Conservation (phyloP, 2,888 invertebrate species). For the Heliconius erato region DNA sequence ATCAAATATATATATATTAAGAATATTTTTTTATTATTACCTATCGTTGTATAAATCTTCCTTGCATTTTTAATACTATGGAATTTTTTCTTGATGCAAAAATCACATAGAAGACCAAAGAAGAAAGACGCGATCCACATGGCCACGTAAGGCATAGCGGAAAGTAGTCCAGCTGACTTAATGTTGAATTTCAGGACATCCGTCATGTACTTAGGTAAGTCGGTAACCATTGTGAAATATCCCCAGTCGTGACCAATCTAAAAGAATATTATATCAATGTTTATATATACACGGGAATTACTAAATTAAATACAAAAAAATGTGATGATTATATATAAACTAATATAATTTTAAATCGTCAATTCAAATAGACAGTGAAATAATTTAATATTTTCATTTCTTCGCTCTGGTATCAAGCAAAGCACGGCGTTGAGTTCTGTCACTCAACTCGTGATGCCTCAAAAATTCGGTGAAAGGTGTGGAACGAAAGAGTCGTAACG, state of each 20-base stretch:
- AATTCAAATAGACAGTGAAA: background rate
- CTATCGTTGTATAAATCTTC: slow-evolving; percentile 89
- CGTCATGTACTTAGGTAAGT: slow-evolving; percentile 89
- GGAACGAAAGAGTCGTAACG: too few relatives aligned
- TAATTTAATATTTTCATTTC: background rate
- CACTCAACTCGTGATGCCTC: background rate
- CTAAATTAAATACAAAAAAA: too few relatives aligned
- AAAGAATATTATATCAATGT: background rate
- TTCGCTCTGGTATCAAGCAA: background rate
- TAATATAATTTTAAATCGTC: too few relatives aligned
- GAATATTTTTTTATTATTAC: slow-evolving; percentile 71
- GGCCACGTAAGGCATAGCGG: slow-evolving; percentile 88
- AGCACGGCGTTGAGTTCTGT: background rate
- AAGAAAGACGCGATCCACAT: slow-evolving; percentile 89
- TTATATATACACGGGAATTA: background rate
- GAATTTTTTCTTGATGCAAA: slow-evolving; percentile 86
- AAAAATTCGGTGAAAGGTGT: background rate
- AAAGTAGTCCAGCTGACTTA: slow-evolving; percentile 87
- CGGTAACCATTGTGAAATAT: slow-evolving; percentile 90
- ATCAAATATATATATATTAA: background rate
- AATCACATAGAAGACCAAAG: slow-evolving; percentile 90
- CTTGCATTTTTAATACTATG: slow-evolving; percentile 86
- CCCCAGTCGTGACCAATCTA: slow-evolving; percentile 90
- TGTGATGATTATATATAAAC: too few relatives aligned
- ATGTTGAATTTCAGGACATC: slow-evolving; percentile 89